A percentile compares a stretch with the other conserved stretches of the same genome.
phyloP scores from a whole-genome alignment of 2,888 invertebrate species.

The Nephrotoma appendiculata region DNA sequence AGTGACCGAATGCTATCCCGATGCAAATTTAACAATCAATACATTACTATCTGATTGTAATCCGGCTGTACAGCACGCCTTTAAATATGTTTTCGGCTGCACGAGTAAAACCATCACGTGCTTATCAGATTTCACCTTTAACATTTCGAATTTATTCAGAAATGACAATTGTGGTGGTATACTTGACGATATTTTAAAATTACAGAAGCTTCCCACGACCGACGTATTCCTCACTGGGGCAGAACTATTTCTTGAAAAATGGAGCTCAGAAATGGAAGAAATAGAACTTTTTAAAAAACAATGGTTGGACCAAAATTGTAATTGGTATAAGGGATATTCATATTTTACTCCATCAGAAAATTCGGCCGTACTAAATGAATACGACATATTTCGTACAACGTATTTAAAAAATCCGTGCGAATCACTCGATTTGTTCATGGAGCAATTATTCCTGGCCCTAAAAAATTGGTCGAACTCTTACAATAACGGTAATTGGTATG shows the following conservation, averaged over 20 bases:
- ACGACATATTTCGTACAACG: neutral
- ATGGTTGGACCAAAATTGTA: neutral
- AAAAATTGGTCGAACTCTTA: neutral
- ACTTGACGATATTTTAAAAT: neutral
- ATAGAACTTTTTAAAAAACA: neutral
- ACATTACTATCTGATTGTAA: neutral
- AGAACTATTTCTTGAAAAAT: neutral
- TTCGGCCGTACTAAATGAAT: neutral
- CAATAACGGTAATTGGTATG: neutral
- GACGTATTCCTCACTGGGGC: neutral
- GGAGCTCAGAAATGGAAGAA: neutral
- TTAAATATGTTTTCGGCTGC: neutral
- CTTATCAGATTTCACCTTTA: neutral
- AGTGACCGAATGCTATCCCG: neutral
- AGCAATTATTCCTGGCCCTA: neutral
- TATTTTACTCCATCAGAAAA: neutral
- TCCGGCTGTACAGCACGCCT: neutral
- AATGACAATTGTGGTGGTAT: neutral
- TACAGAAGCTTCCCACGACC: neutral
- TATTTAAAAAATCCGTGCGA: neutral
- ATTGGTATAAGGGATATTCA: neutral
- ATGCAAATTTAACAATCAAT: neutral
- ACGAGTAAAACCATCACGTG: neutral
- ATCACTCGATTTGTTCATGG: neutral
- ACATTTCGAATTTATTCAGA: neutral